phyloP scores from a whole-genome alignment of 1,140 invertebrate genomes.

The Zaprionus vittiger region DNA sequence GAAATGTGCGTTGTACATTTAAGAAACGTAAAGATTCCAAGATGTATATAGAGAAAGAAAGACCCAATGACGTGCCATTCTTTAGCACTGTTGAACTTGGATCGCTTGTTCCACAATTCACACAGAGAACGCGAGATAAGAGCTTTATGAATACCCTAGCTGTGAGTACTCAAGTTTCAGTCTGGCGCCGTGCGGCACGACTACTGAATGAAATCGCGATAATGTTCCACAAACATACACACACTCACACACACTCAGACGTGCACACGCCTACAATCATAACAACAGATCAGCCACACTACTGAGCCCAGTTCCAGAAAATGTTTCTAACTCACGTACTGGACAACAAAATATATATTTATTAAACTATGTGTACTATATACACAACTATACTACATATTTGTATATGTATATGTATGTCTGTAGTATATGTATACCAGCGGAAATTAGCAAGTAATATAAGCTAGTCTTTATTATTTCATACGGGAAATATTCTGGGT shows the following conservation, averaged over 20 bases:
- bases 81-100: conserved; percentile 23
- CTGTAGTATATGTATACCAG: background rate
- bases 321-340: conserved; percentile 1
- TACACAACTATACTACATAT: background rate
- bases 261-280: background rate
- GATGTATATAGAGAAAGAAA: conserved; percentile 3
- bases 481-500: background rate
- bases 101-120: conserved; percentile 15
- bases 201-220: conserved; percentile 25
- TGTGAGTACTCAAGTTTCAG: conserved; percentile 8
- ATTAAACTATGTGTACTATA: background rate
- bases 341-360: background rate
- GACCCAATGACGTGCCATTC: conserved; percentile 17
- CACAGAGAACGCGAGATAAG: conserved; percentile 23
- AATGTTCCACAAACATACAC: background rate
- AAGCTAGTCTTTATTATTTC: background rate
- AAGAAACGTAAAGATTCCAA: conserved; percentile 33
- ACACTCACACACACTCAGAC: background rate
- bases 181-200: conserved; percentile 11
- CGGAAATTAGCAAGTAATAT: background rate
- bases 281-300: background rate
- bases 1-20: conserved; percentile 47
- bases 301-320: conserved; percentile 20
- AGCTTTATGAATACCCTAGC: conserved; percentile 1
- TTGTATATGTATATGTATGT: background rate